Evolutionary conservation across 2,113 vertebrate species (phyloP), one percentile per base, ranked within the genome.

Genomic region (Ophiodon elongatus): DNA sequence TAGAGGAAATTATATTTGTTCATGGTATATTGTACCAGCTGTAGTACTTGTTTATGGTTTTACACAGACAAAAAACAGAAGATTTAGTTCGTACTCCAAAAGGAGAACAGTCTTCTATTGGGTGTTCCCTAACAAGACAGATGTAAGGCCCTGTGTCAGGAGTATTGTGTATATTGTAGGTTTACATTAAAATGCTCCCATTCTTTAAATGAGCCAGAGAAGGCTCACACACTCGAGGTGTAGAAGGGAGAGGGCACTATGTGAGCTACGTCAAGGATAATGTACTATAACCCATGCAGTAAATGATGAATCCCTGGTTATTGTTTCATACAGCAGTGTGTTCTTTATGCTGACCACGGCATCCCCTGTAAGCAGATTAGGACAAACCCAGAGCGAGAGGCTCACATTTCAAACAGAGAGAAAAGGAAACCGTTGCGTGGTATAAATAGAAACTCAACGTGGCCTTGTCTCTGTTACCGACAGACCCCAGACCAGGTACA

Each of bases 371-470:
- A 83, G 6, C 2, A 78, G 76, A 79, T 85, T 76, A 62, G 50
- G 27, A 74, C 77, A 77, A 57, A 73, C 45, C 25, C 62, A 33
- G 64, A 57, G 72, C 19, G 10, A 15, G 54, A 68, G 67, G 76
- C 84, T 92, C 76, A 54, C 8, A 77, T 93, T 85, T 92, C 85
- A 88, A 59, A 72, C 11, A 21, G 56, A 54, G 52, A 25, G 45
- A 35, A 47, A 78, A 56, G 4, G n/a, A 77, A 85, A 73, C 71
- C n/a, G 25, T 59, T 41, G 60, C 39, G 60, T 2, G 81, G 59
- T 86, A 88, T 86, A 83, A 75, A 91, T 83, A 85, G 39, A 71
- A 74, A 83, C 50, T 45, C 4, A 29, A n/a, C 21, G 3, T 35
- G 45, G 64, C 54, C 37, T 64, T 41, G 33, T 73, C 69, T 74